phyloP scores from a whole-genome alignment of 2,113 vertebrate genomes.

The Serinus canaria region DNA sequence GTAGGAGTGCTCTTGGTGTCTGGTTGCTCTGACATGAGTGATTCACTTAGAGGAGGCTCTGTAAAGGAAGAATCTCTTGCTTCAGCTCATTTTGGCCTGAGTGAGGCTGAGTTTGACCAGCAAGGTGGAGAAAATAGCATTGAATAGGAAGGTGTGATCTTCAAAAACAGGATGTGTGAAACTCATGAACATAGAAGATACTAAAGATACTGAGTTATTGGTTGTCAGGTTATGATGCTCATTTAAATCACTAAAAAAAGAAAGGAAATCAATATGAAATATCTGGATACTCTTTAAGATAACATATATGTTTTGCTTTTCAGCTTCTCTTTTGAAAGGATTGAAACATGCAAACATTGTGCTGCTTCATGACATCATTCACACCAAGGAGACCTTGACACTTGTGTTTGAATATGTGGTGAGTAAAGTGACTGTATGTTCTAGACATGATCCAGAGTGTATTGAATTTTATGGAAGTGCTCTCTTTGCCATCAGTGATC shows the following conservation, averaged over 20 bases:
- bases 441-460: not conserved
- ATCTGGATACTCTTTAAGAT: not conserved
- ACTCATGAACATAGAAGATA: not conserved
- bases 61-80: not conserved
- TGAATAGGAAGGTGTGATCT: not conserved
- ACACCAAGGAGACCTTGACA: slow-evolving; percentile 96
- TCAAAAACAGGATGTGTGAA: not conserved
- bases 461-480: not conserved
- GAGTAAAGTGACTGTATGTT: slow-evolving; percentile 66
- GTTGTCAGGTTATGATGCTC: not conserved
- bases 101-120: not conserved
- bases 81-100: not conserved
- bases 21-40: not conserved
- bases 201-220: not conserved
- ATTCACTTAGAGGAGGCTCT: not conserved
- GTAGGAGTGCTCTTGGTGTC: not conserved
- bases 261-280: not conserved
- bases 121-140: not conserved
- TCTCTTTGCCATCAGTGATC: not conserved
- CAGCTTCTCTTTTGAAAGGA: slow-evolving; percentile 96
- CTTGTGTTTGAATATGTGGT: slow-evolving; percentile 99
- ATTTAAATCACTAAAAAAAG: not conserved
- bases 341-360: slow-evolving; percentile 97
- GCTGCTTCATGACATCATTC: slow-evolving; percentile 97
- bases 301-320: slow-evolving; percentile 56